Evolutionary conservation across 1,140 invertebrate species (phyloP).

Genomic region (Goniozus legneri): DNA sequence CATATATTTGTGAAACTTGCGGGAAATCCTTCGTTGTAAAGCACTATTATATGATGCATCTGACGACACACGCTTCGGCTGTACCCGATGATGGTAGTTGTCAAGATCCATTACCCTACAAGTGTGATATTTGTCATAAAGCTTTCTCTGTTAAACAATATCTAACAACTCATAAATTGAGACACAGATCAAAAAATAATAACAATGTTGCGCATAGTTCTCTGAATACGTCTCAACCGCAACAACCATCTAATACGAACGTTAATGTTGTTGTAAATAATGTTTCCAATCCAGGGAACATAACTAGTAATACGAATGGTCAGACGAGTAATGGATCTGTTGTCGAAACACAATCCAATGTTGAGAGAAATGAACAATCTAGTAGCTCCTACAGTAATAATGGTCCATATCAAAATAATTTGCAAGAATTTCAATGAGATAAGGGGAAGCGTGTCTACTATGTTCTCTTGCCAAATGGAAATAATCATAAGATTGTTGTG

Average conservation of each 20-base stretch:
- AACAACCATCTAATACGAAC: slow-evolving; percentile 23
- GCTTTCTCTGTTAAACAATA: slow-evolving; percentile 56
- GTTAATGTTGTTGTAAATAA: slow-evolving; percentile 19
- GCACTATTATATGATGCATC: slow-evolving; percentile 65
- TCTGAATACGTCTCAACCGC: slow-evolving; percentile 18
- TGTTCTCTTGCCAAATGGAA: slow-evolving; percentile 52
- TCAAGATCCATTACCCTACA: slow-evolving; percentile 51
- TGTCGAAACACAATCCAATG: slow-evolving; percentile 45
- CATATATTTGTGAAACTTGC: slow-evolving; percentile 69
- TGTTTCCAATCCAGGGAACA: slow-evolving; percentile 14
- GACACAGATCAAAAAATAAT: slow-evolving; percentile 48
- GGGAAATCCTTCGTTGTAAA: slow-evolving; percentile 72
- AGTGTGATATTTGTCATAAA: slow-evolving; percentile 58
- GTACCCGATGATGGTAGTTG: slow-evolving; percentile 33
- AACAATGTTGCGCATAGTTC: slow-evolving; percentile 19
- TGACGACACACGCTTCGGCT: slow-evolving; percentile 48
- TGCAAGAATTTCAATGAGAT: slow-evolving; percentile 54
- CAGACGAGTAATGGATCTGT: slow-evolving; percentile 33
- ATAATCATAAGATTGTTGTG: slow-evolving; percentile 51
- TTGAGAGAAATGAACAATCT: slow-evolving; percentile 38
- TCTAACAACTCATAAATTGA: slow-evolving; percentile 52
- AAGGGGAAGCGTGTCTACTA: slow-evolving; percentile 54
- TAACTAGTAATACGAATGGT: slow-evolving; percentile 29
- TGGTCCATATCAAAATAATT: slow-evolving; percentile 46
- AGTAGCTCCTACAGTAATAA: slow-evolving; percentile 31